Base-by-base conservation (phyloP, 2,797 vertebrate species). In the Discoglossus pictus region DNA sequence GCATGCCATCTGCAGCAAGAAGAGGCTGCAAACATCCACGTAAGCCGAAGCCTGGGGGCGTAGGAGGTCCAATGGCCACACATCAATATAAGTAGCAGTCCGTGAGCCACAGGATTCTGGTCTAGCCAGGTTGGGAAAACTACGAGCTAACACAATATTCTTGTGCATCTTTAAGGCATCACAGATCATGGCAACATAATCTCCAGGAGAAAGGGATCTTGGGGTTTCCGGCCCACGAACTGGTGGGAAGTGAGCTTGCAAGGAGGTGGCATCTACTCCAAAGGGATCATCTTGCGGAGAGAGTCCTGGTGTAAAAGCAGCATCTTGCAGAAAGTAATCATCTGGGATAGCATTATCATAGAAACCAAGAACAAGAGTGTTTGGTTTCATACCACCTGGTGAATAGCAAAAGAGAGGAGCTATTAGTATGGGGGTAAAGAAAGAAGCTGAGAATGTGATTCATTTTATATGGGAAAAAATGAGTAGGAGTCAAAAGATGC, bases 151-250 rank as follows among this genome's bases (percentile, higher is more conserved):
- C 65, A 94, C 94, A 44, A 96, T 91, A 1, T 95, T 97, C 83
- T 96, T 96, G 75, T 86, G 90, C 94, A 96, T 97, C 80, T 97
- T 97, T 20, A 96, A 81, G 46, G 93, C 94, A 0, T 96, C 94
- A 0, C 88, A 91, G 72, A 97, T 82, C 0, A 94, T 93, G 51
- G 94, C 91, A 2, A 96, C 90, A 0, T 97, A 97, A 71, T 96
- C 94, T 17, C 88, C 85, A 0, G 92, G 87, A 0, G 84, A 82
- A 2, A 97, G 81, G 31, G 86, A 88, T 35, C 88, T 87, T 1
- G 85, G 89, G 69, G 87, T 90, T 68, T 92, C 93, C 0, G 83
- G 75, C 5, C 89, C 86, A 3, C 94, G 86, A 3, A 93, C 92
- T 0, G 92, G 92, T 1, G 93, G 89, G 72, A 95, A 96, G 74